phyloP scores from a whole-genome alignment of 2,888 invertebrate species.

The Drosophila mulleri region DNA sequence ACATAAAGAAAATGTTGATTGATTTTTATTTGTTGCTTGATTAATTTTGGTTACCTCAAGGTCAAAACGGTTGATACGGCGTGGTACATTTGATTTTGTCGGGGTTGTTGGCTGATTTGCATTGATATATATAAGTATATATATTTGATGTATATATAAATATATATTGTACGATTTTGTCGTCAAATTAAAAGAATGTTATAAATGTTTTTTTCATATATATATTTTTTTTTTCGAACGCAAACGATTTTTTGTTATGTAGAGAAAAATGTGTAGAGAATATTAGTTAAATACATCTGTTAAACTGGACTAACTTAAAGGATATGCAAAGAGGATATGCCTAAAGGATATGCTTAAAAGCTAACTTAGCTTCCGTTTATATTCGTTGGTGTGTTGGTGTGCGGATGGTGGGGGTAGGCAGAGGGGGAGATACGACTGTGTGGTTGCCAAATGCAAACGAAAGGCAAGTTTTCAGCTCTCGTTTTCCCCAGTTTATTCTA shows the following conservation, averaged over 20 bases:
- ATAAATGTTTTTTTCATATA: slow-evolving; percentile 7
- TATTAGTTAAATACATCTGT: slow-evolving; percentile 60
- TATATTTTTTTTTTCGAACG: neutral
- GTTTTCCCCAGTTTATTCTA: neutral
- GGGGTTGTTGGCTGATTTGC: slow-evolving; percentile 81
- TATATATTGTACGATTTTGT: slow-evolving; percentile 16
- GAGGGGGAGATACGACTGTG: neutral
- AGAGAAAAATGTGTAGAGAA: slow-evolving; percentile 61
- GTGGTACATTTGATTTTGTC: slow-evolving; percentile 96
- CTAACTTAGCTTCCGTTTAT: slow-evolving; percentile 24
- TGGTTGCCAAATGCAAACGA: slow-evolving; percentile 36
- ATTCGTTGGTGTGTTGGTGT: neutral
- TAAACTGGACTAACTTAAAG: slow-evolving; percentile 32
- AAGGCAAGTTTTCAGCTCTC: neutral
- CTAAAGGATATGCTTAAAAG: slow-evolving; percentile 29
- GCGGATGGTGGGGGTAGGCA: too few relatives aligned
- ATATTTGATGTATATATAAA: slow-evolving; percentile 9
- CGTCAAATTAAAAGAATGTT: slow-evolving; percentile 24
- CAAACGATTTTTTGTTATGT: slow-evolving; percentile 22
- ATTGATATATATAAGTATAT: slow-evolving; percentile 30
- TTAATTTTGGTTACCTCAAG: slow-evolving; percentile 90
- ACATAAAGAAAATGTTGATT: slow-evolving; percentile 35
- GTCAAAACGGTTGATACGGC: slow-evolving; percentile 97
- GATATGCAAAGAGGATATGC: slow-evolving; percentile 4
- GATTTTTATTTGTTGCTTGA: slow-evolving; percentile 45